Base-by-base conservation (phyloP, 2,888 invertebrate genomes). In the Morpho helenor region DNA sequence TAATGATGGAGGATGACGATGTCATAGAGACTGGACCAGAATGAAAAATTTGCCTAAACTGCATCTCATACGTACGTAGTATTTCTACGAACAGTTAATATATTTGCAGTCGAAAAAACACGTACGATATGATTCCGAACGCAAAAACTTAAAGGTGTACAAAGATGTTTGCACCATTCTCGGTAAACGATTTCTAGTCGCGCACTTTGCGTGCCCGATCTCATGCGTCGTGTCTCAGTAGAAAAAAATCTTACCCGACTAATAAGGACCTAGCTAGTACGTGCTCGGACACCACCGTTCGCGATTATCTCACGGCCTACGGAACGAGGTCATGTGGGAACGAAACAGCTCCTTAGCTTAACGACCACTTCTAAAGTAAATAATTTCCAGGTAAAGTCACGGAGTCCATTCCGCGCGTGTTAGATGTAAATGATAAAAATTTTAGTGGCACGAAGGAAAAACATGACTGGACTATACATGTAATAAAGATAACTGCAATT, bases 231-330 rank as follows among this genome's bases (percentile, higher is more conserved):
- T 68, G 31, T 31, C 70, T 73, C 68, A 57, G 67, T 60, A 60
- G 57, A 76, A 62, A 68, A 83, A 85, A 82, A 80, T 76, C 75
- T 76, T 68, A 74, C 73, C 75, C 73, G 73, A 84, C 87, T 77
- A 86, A 87, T 87, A 88, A 82, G 87, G 87, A 49, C 10, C n/a
- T 8, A 10, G 52, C 57, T 53, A 54, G 83, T 83, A 87, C 87
- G 86, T 85, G 87, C 76, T 76, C 70, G 82, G 80, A 81, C 84
- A 84, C 82, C 81, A 81, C 84, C 79, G 84, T 77, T 77, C 70
- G 84, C 86, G 87, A 86, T 85, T 85, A 87, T 88, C 87, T 87
- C 87, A 87, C 86, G 87, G 84, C 82, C 79, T 69, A 68, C 69
- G 68, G 74, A 82, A 80, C 77, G 80, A 77, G 85, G 87, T 87